These are phyloP conservation scores for Cossypha dichroa DNA, from an alignment of 2,797 vertebrate species.

Conservation along the genomic window DNA sequence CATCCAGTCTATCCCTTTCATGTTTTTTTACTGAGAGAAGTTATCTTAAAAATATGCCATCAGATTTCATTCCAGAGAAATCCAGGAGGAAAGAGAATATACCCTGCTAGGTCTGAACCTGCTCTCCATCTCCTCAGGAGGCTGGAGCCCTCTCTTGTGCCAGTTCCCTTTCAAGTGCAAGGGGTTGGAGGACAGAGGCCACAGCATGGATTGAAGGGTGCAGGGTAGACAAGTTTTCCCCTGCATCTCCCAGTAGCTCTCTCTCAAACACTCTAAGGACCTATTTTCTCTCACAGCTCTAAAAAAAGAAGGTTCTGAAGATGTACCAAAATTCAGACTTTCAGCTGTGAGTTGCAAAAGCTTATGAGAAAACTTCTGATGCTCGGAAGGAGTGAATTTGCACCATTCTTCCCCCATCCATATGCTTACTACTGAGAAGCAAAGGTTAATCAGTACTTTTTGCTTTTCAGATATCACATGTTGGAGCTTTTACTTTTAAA, in stretches of 20 bases:
- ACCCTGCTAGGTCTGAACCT: not conserved
- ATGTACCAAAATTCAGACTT: not conserved
- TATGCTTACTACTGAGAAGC: not conserved
- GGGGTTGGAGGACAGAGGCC: not conserved
- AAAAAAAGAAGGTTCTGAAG: not conserved
- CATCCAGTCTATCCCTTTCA: not conserved
- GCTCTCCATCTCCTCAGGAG: not conserved
- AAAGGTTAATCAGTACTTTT: not conserved
- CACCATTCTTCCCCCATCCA: not conserved
- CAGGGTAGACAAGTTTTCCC: not conserved
- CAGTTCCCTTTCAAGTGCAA: not conserved
- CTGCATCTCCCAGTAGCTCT: not conserved
- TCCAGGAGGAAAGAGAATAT: not conserved
- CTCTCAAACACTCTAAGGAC: not conserved
- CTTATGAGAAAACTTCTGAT: not conserved
- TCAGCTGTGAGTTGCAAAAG: not conserved
- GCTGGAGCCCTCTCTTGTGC: not conserved
- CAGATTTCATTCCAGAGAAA: not conserved
- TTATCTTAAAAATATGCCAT: not conserved
- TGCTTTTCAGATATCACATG: not conserved
- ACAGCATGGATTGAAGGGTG: not conserved
- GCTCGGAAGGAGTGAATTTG: not conserved
- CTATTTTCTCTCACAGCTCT: not conserved
- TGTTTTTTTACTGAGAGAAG: not conserved
- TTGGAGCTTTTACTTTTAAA: not conserved